Evolutionary conservation across 2,888 invertebrate species (phyloP), one percentile per base, ranked within the genome.

Genomic region (Lingula anatina): DNA sequence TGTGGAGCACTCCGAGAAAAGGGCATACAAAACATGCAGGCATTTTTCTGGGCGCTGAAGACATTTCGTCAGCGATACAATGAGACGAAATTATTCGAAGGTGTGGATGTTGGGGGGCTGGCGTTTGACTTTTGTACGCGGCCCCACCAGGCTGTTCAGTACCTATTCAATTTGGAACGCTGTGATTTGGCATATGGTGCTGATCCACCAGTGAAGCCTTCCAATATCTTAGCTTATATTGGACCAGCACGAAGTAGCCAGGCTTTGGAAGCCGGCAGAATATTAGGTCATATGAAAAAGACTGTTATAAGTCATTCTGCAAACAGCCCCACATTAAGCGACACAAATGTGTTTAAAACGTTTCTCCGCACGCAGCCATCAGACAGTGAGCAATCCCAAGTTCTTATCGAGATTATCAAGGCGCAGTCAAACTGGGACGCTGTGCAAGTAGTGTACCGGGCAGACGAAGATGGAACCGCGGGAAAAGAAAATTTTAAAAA

Each of bases 221-320:
- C 58, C 5, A 62, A 65, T 28, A 46, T 67, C 1, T 46, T 70
- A 4, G 70, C 64, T 0, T 70, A 64, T 46, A 62, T 71, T 18
- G 72, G 72, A 5, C 66, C 70, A 9, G 62, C 65, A 23, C 54
- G 46, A 23, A 66, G 61, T 44, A 46, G 42, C 2, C 61, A 66
- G 42, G 63, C 65, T 5, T 44, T 60, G 36, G 53, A 53, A 1
- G 54, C 62, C 9, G 61, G 63, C 2, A 35, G 35, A 5, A 70
- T 83, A 54, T 67, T 83, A 37, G 65, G 79, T 21, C 71, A 82
- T 36, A 81, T 83, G 69, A 69, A 78, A 37, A 77, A 82, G 36
- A 82, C 83, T 1, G 80, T 81, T 62, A 68, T 76, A 25, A 61
- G 60, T 5, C 59, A 59, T 35, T 53, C 61, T n/a, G 68, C 69